A percentile compares a stretch with the other conserved stretches of the same genome.
These are phyloP conservation scores for Alligator sinensis DNA, from an alignment of 2,113 vertebrate species.

Conservation along the genomic window DNA sequence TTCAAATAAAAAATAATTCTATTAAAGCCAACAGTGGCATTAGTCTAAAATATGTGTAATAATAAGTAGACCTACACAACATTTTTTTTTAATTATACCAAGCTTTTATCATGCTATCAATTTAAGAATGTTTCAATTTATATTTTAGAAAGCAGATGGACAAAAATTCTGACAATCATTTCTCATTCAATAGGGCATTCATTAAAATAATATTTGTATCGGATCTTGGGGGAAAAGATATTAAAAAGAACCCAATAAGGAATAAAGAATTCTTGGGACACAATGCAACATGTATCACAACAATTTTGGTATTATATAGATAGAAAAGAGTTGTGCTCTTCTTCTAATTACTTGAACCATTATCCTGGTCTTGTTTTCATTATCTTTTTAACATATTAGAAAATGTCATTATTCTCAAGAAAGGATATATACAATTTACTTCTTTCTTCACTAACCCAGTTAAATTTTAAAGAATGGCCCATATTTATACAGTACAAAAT, in stretches of 20 bases:
- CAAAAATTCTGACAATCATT: not conserved
- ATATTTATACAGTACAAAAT: not conserved
- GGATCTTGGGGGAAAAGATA: not conserved
- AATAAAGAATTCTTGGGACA: not conserved
- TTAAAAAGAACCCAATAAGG: fast-evolving
- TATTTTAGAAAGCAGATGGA: not conserved
- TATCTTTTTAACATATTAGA: not conserved
- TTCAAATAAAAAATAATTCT: not conserved
- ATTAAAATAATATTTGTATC: not conserved
- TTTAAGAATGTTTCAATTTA: not conserved
- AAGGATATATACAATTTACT: not conserved
- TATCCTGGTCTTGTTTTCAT: not conserved
- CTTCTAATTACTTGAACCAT: not conserved
- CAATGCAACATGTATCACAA: not conserved
- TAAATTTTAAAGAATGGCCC: not conserved
- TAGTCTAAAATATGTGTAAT: not conserved
- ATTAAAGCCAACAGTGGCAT: not conserved
- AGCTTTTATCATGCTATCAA: not conserved
- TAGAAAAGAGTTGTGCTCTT: not conserved
- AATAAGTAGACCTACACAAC: not conserved
- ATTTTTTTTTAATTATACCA: not conserved
- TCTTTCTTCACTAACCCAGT: not conserved
- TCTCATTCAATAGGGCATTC: not conserved
- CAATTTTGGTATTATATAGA: not conserved
- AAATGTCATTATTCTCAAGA: not conserved